Percentiles rank a stretch among this genome's conserved stretches.
These are phyloP conservation scores for Pleuronectes platessa DNA, from an alignment of 2,113 vertebrate genomes.

Conservation along the genomic window DNA sequence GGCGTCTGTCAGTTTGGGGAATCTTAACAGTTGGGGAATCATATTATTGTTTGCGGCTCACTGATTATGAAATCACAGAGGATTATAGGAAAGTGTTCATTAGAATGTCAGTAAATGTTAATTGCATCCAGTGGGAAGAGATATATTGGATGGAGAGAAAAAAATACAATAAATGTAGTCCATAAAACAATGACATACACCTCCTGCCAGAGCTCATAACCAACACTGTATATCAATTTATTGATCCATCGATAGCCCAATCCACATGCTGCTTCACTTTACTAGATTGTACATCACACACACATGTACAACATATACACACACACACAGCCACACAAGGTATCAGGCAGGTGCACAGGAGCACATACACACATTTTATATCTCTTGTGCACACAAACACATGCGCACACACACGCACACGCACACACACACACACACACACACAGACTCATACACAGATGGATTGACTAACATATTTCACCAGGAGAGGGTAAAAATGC, in stretches of 20 bases:
- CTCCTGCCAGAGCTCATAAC: conserved; percentile 69
- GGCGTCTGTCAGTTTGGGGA: conserved; percentile 55
- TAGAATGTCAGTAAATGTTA: conserved; percentile 78
- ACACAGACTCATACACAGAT: conserved; percentile 8
- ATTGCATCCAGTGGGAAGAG: conserved; percentile 77
- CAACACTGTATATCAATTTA: conserved; percentile 72
- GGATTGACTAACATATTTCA: conserved; percentile 72
- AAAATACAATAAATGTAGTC: conserved; percentile 65
- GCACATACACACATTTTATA: conserved; percentile 41
- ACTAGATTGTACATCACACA: conserved; percentile 71
- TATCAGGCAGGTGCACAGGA: conserved; percentile 48
- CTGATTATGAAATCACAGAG: conserved; percentile 71
- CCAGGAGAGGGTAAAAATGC: conserved; percentile 60
- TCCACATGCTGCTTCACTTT: conserved; percentile 65
- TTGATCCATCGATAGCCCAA: conserved; percentile 69
- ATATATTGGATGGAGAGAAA: conserved; percentile 52
- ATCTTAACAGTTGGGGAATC: conserved; percentile 69
- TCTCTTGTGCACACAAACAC: neutral
- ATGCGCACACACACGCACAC: conserved; percentile 43
- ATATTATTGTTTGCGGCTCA: conserved; percentile 66
- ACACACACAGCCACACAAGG: conserved; percentile 39
- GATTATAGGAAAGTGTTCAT: conserved; percentile 74
- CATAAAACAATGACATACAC: conserved; percentile 73
- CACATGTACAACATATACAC: conserved; percentile 10
- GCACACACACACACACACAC: conserved; percentile 14